Conservation (phyloP, 23 tunicate species). For the Ascidia mentula region DNA sequence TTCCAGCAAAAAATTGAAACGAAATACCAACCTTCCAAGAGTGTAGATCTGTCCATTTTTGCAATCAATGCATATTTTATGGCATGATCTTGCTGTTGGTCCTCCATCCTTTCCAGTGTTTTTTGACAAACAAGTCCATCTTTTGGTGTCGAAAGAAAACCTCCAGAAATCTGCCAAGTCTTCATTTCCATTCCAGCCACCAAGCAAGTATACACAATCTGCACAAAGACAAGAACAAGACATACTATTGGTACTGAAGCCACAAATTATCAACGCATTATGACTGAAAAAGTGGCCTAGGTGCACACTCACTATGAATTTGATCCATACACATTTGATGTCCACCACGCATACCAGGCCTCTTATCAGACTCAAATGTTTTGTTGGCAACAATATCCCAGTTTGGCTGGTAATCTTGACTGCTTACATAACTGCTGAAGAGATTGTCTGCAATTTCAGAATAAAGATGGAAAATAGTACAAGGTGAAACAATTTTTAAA, state of each 20-base stretch:
- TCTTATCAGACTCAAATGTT: slow-evolving; percentile 35
- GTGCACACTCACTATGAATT: slow-evolving; percentile 47
- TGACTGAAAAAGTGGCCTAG: not conserved
- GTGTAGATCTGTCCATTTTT: slow-evolving; percentile 66
- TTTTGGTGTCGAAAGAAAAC: slow-evolving; percentile 15
- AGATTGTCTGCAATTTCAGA: slow-evolving; percentile 37
- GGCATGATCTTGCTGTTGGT: slow-evolving; percentile 85
- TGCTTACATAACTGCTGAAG: slow-evolving; percentile 47
- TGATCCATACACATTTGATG: slow-evolving; percentile 88
- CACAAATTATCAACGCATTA: not conserved
- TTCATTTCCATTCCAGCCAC: slow-evolving; percentile 81
- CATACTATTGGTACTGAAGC: not conserved
- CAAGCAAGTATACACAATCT: slow-evolving; percentile 72
- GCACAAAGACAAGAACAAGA: not conserved
- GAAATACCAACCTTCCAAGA: slow-evolving; percentile 59
- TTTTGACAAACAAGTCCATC: slow-evolving; percentile 63
- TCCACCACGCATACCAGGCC: slow-evolving; percentile 88
- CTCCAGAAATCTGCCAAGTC: slow-evolving; percentile 84
- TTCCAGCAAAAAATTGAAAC: no score
- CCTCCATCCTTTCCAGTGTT: slow-evolving; percentile 68
- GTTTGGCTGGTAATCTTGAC: slow-evolving; percentile 52
- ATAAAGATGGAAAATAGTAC: no score
- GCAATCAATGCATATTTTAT: slow-evolving; percentile 86
- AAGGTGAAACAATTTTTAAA: no score
- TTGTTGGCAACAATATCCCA: slow-evolving; percentile 32